Evolutionary conservation across 2,113 vertebrate genomes (phyloP), one percentile per base, ranked within the genome.

Genomic region (Capricornis sumatraensis): DNA sequence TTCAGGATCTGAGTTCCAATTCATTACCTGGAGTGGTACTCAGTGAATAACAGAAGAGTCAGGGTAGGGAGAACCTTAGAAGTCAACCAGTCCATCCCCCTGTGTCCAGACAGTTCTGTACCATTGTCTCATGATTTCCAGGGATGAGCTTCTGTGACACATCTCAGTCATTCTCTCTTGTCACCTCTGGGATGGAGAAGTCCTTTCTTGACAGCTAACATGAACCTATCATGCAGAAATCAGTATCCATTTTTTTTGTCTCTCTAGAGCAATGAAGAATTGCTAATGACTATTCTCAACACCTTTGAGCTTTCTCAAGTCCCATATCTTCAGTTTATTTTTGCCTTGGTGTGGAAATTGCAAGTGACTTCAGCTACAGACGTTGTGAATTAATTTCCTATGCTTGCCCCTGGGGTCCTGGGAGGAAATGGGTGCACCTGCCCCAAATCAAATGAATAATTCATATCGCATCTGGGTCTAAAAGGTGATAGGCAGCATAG

Each of bases 371-470:
- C 81, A 96, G 96, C 96, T 95, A 93, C 90, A 97, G 95, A 96
- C 87, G 0, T 95, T 97, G 92, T 98, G 97, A 98, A 97, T 97
- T 98, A 98, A 97, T 98, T 98, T 98, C 95, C 97, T 97, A 97
- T 96, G 94, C 92, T 71, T 98, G 90, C 74, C 95, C 87, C 97
- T 96, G 36, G 95, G 95, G 90, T 89, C 82, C 86, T 94, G 60
- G 82, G 78, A 98, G 96, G 97, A 98, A 98, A 98, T 97, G 91
- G 97, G 97, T 97, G 92, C 97, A 98, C 94, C 96, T 97, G 97
- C 84, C 97, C 97, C 88, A 97, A 96, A 97, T 97, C 97, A 97
- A 97, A 96, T 98, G 94, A 98, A 98, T 96, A 98, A 98, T 98
- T 98, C 93, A 96, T 95, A 92, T 96, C 0, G 60, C 67, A 95